Base-by-base conservation (phyloP, 1,140 invertebrate species). In the Hestina assimilis region DNA sequence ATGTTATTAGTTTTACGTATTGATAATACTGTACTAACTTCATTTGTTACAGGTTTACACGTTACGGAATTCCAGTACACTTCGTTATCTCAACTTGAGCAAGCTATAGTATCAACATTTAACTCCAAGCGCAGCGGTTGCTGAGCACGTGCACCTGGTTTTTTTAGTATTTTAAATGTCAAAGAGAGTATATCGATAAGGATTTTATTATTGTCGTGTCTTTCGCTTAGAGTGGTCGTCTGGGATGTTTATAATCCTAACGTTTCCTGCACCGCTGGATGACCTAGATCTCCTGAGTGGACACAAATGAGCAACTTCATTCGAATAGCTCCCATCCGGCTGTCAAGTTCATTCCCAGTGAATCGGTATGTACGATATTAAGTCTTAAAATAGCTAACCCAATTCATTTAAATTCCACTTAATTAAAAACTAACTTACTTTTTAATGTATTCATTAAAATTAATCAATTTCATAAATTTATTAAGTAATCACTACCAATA, bases 211-310 rank as follows among this genome's bases (percentile, higher is more conserved):
- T 31, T 12, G 3, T 38, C 15, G 15, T 38, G 33, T 38, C 33
- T 38, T 9, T 14, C 19, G 9, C 15, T 6, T 8, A 1, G 33
- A 19, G 12, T 38, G 29, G 45, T 21, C 45, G 45, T 47, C 1
- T 23, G 9, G 15, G 33, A 45, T 26, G 20, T 28, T 45, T 51
- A 35, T 11, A 19, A 17, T 19, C 33, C 19, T 38, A 8, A 2
- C 42, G 19, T 17, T 31, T 57, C 53, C 59, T 51, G 47, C 26
- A 26, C 40, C 9, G 46, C 20, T 35, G 46, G 29, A 26, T 46
- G 29, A 29, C 41, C 52, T 46, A 45, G 46, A 33, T 54, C n/a
- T n/a, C n/a, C 46, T 6, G 31, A 35, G 29, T 33, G 0, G 19
- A 35, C 46, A 46, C 17, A 26, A 54, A 38, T 38, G 41, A 35